Evolutionary conservation across 2,797 vertebrate species (phyloP).

Genomic region (Nyctibius grandis): DNA sequence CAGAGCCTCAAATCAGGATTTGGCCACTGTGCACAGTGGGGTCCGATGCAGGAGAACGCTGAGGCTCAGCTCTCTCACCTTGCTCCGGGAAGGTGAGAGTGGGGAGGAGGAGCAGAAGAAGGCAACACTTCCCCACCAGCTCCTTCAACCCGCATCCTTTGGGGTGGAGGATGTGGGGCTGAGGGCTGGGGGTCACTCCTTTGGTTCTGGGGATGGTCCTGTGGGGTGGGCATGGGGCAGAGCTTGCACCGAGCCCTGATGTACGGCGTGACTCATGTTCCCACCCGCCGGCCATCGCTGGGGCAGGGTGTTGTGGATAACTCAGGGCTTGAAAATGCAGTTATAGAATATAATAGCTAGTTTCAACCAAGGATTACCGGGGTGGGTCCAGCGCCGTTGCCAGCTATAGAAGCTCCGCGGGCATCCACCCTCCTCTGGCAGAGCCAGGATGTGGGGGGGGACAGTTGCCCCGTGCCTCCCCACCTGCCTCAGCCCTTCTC

Average conservation of each 20-base stretch:
- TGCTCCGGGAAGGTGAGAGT: accelerated
- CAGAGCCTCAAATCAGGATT: background rate
- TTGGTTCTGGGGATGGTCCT: background rate
- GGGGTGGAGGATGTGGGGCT: background rate
- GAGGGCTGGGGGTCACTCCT: background rate
- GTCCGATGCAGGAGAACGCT: accelerated
- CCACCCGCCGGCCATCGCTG: accelerated
- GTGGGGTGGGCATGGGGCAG: background rate
- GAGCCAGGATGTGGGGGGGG: background rate
- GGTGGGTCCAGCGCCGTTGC: accelerated
- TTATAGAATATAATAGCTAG: no score
- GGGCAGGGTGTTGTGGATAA: background rate
- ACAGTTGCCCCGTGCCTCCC: accelerated
- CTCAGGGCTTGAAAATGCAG: accelerated
- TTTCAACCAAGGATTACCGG: accelerated
- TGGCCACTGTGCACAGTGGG: accelerated
- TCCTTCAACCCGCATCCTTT: accelerated
- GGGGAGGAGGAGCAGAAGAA: background rate
- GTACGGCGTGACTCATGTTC: accelerated
- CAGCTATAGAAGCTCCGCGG: accelerated
- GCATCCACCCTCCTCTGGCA: accelerated
- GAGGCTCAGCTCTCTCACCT: background rate
- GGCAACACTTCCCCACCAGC: accelerated
- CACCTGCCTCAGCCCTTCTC: background rate
- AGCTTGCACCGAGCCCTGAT: accelerated